Percentiles rank a stretch among this genome's conserved stretches.
phyloP scores from a whole-genome alignment of 2,113 vertebrate genomes.

The Paralichthys olivaceus region DNA sequence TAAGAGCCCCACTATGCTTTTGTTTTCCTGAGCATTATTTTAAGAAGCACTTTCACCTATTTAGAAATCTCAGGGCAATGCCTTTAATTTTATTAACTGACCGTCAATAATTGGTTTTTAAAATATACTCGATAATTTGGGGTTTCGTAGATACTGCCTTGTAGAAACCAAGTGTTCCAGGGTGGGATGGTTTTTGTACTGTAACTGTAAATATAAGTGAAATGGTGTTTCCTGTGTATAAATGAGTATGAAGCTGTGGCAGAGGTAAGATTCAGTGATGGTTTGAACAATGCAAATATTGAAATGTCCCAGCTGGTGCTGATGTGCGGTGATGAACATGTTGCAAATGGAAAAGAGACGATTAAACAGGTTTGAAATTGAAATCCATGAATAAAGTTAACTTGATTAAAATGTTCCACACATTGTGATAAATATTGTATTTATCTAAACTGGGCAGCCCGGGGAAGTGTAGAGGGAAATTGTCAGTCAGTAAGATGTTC shows the following conservation, averaged over 20 bases:
- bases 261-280: neutral
- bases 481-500: too few species aligned
- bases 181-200: conserved; percentile 18
- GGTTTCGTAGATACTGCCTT: conserved; percentile 20
- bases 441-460: too few species aligned
- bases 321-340: neutral
- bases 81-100: conserved; percentile 36
- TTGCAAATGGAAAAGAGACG: conserved; percentile 1
- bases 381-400: conserved; percentile 11
- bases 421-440: neutral
- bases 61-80: conserved; percentile 60
- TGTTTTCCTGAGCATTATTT: conserved; percentile 36
- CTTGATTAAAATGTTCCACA: neutral
- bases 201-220: conserved; percentile 18
- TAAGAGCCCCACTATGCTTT: conserved; percentile 3
- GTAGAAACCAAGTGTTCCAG: neutral
- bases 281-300: neutral
- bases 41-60: conserved; percentile 27
- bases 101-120: conserved; percentile 26
- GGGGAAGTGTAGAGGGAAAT: too few species aligned
- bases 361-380: neutral
- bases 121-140: conserved; percentile 26
- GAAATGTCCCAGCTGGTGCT: neutral
- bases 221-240: conserved; percentile 23
- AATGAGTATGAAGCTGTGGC: neutral